These are phyloP conservation scores for Drosophila nigrodunni DNA, from an alignment of 1,140 invertebrate species.

Conservation along the genomic window DNA sequence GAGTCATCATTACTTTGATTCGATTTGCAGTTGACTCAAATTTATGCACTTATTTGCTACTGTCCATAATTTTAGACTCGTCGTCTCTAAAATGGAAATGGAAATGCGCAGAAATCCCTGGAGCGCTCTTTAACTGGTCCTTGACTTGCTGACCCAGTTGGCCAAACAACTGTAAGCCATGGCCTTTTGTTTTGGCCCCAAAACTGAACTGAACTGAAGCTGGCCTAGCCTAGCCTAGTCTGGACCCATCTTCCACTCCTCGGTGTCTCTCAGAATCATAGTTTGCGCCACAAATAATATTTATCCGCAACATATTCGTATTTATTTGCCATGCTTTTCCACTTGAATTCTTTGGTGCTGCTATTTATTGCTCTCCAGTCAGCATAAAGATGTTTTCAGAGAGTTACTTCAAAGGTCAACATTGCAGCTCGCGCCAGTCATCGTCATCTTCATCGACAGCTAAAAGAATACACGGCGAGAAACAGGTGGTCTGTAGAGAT, in stretches of 20 bases:
- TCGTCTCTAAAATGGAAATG: slow-evolving; percentile 43
- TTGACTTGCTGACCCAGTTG: slow-evolving; percentile 81
- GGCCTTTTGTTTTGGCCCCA: slow-evolving; percentile 51
- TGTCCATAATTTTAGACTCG: slow-evolving; percentile 57
- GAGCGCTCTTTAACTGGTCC: slow-evolving; percentile 66
- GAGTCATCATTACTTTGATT: slow-evolving; percentile 76
- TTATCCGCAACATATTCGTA: slow-evolving; percentile 64
- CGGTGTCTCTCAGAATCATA: background rate
- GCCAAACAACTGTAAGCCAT: slow-evolving; percentile 26
- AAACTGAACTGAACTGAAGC: background rate
- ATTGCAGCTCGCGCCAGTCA: slow-evolving; percentile 69
- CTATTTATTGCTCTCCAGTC: slow-evolving; percentile 65
- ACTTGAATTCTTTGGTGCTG: slow-evolving; percentile 64
- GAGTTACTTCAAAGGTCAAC: slow-evolving; percentile 72
- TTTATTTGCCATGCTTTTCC: slow-evolving; percentile 77
- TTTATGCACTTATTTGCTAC: slow-evolving; percentile 76
- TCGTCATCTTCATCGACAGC: slow-evolving; percentile 34
- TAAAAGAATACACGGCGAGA: slow-evolving; percentile 6
- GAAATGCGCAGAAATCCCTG: slow-evolving; percentile 48
- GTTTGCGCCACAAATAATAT: slow-evolving; percentile 64
- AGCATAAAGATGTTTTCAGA: slow-evolving; percentile 61
- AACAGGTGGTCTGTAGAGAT: background rate
- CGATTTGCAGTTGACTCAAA: slow-evolving; percentile 65
- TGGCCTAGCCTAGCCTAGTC: slow-evolving; percentile 15
- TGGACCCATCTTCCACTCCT: slow-evolving; percentile 4